A percentile compares a stretch with the other conserved stretches of the same genome.
phyloP scores from a whole-genome alignment of 2,888 invertebrate species.

The Pinctada fucata region DNA sequence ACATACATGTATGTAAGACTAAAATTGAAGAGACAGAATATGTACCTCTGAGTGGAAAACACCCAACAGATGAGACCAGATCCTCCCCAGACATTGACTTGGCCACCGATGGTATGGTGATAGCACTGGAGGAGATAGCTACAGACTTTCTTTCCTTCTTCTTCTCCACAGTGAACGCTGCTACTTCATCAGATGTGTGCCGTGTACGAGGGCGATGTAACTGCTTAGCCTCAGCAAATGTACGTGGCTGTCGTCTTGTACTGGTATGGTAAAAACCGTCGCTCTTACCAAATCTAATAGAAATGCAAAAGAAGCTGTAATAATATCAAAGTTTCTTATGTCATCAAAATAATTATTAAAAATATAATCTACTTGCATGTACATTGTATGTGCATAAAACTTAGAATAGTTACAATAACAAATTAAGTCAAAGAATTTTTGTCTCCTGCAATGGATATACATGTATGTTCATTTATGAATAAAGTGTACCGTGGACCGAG shows the following conservation, averaged over 20 bases:
- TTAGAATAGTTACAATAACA: too few relatives aligned
- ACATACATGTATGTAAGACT: too few relatives aligned
- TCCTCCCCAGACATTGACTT: slow-evolving; percentile 52
- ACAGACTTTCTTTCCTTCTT: slow-evolving; percentile 29
- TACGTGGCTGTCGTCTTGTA: slow-evolving; percentile 45
- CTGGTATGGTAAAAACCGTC: slow-evolving; percentile 2
- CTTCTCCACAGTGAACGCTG: slow-evolving; percentile 46
- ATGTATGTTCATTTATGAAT: too few relatives aligned
- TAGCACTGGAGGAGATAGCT: slow-evolving; percentile 50
- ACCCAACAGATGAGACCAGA: slow-evolving; percentile 56
- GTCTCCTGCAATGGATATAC: too few relatives aligned
- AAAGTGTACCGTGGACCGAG: too few relatives aligned
- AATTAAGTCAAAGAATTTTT: too few relatives aligned
- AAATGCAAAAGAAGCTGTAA: neutral
- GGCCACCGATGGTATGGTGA: slow-evolving; percentile 48
- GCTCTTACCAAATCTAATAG: slow-evolving; percentile 29
- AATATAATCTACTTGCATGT: too few relatives aligned
- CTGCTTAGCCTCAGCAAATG: slow-evolving; percentile 57
- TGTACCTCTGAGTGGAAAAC: slow-evolving; percentile 48
- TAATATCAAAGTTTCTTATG: too few relatives aligned
- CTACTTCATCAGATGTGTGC: slow-evolving; percentile 58
- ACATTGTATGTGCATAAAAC: too few relatives aligned
- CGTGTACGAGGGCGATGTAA: slow-evolving; percentile 49
- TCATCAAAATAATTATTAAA: too few relatives aligned
- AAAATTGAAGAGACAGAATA: too few relatives aligned